Base-by-base conservation (phyloP, 1,140 invertebrate genomes). In the Akabosia matsudoensis region DNA sequence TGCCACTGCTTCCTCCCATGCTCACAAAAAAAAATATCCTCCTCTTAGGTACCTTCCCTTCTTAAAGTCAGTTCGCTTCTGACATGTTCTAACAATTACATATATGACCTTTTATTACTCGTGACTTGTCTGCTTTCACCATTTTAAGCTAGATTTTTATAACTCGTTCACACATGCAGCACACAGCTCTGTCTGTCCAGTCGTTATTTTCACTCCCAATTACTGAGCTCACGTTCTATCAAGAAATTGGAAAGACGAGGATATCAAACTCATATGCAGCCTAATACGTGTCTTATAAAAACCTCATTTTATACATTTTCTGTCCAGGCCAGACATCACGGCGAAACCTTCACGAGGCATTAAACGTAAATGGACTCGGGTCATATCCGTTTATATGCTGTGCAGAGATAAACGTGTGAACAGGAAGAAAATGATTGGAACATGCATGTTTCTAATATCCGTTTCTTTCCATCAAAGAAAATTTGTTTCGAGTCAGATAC, bases 1-100 rank as follows among this genome's bases (percentile, higher is more conserved):
- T 76, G 75, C 75, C 51, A 67, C 67, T n/a, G n/a, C n/a, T 75
- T 37, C 67, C 64, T 52, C 34, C 33, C 28, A 7, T 45, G 28
- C n/a, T n/a, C n/a, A n/a, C n/a, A 75, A 70, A 71, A 71, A 45
- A 37, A 45, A 34, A 34, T 18, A 51, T 75, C 56, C 73, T 30
- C 7, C 24, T 30, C 74, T 33, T 72, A 14, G 22, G 26, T 28
- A 1, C 74, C 72, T 45, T 26, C 34, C 51, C 61, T 33, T 22
- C 24, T 61, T 22, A 45, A n/a, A n/a, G n/a, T n/a, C n/a, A n/a
- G n/a, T 45, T 45, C 37, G 18, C 37, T 45, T 10, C 18, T 7
- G 7, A 45, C 37, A 10, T 18, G 18, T 18, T 45, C 37, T 18
- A 45, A 45, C 37, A 45, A 18, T 18, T 45, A 45, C 37, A n/a